Evolutionary conservation across 35 echinoderm and acorn worm genomes (phyloP).

Genomic region (Ptychodera flava): DNA sequence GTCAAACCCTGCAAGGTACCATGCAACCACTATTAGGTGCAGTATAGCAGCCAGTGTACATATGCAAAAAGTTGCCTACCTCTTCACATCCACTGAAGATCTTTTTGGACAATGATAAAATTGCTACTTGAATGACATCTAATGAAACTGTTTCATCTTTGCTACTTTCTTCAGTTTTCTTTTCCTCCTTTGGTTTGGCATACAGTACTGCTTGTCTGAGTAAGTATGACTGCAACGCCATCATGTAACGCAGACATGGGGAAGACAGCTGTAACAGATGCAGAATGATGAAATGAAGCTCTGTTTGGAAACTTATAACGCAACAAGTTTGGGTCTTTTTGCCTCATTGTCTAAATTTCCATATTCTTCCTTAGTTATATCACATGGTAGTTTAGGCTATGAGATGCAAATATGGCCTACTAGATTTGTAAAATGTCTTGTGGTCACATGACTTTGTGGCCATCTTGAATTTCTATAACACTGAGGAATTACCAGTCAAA

Average conservation of each 20-base stretch:
- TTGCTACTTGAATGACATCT: conserved; percentile 16
- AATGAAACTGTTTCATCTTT: background rate
- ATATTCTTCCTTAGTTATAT: no score
- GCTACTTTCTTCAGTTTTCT: conserved; percentile 3
- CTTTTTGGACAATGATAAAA: conserved; percentile 41
- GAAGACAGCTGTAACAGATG: conserved; percentile 30
- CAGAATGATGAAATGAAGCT: background rate
- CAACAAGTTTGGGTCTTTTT: background rate
- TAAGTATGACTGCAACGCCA: conserved; percentile 43
- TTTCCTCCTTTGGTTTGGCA: conserved; percentile 20
- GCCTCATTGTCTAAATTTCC: background rate
- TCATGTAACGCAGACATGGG: conserved; percentile 64
- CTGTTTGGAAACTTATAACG: no score
- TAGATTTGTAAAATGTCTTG: no score
- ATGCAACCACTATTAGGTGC: no score
- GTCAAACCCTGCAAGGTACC: no score
- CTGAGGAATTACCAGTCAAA: no score
- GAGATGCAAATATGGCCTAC: no score
- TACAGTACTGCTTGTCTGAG: conserved; percentile 37
- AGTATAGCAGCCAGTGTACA: no score
- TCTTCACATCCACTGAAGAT: conserved; percentile 66
- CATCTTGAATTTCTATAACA: no score
- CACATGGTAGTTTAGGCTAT: no score
- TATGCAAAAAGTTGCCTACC: no score
- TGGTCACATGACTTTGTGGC: no score